phyloP scores from a whole-genome alignment of 2,888 invertebrate genomes.

The Sarcophaga variegata region DNA sequence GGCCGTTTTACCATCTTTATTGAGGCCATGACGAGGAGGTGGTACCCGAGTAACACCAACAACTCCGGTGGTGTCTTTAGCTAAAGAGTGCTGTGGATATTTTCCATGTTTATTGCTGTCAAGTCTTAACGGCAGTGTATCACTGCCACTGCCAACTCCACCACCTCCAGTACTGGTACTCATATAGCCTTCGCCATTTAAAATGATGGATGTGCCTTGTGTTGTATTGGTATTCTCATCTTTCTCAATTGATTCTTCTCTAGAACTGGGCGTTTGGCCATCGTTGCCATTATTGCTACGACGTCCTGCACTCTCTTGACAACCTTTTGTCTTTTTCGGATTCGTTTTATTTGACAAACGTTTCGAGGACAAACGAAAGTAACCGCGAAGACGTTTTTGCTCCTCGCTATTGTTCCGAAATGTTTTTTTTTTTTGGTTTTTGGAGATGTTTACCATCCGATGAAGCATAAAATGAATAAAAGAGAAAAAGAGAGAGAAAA shows the following conservation, averaged over 20 bases:
- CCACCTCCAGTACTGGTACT: slow-evolving; percentile 26
- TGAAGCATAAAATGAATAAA: slow-evolving; percentile 4
- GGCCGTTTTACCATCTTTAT: slow-evolving; percentile 36
- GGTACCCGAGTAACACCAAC: slow-evolving; percentile 25
- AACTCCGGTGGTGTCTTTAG: slow-evolving; percentile 15
- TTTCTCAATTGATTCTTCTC: slow-evolving; percentile 79
- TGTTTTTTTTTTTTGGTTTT: not conserved
- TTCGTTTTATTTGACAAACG: slow-evolving; percentile 78
- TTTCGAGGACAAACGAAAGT: slow-evolving; percentile 83
- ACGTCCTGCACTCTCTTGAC: slow-evolving; percentile 70
- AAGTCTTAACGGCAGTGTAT: slow-evolving; percentile 50
- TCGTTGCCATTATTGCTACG: slow-evolving; percentile 43
- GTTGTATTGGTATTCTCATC: slow-evolving; percentile 78
- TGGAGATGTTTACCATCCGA: slow-evolving; percentile 10
- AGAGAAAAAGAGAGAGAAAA: slow-evolving; percentile 3
- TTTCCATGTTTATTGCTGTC: slow-evolving; percentile 56
- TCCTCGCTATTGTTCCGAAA: slow-evolving; percentile 79
- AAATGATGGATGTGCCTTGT: slow-evolving; percentile 76
- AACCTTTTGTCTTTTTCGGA: slow-evolving; percentile 45
- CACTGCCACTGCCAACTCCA: slow-evolving; percentile 6
- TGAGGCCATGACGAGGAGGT: slow-evolving; percentile 47
- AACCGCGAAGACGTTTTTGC: slow-evolving; percentile 84
- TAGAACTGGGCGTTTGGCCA: slow-evolving; percentile 75
- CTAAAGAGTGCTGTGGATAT: slow-evolving; percentile 58
- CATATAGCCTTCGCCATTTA: slow-evolving; percentile 69